These are phyloP conservation scores for Cerceris ruficornis DNA, from an alignment of 2,888 invertebrate genomes.

Conservation along the genomic window DNA sequence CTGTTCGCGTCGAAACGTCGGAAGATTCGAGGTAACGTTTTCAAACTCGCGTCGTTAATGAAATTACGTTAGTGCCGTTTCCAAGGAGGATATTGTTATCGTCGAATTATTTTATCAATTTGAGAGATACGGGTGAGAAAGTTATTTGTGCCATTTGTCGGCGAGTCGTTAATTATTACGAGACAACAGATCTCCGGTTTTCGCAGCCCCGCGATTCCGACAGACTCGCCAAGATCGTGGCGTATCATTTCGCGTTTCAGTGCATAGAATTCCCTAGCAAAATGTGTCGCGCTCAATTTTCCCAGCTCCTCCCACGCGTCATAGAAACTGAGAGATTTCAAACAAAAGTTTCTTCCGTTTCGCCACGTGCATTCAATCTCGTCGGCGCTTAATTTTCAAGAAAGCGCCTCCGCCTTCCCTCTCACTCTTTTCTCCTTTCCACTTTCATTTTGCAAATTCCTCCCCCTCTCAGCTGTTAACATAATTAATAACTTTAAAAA, in stretches of 20 bases:
- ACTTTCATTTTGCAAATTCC: not conserved
- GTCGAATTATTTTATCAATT: no score
- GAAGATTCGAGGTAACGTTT: no score
- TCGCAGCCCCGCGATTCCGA: not conserved
- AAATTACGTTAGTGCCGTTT: no score
- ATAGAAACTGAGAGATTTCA: not conserved
- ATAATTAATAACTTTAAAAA: no score
- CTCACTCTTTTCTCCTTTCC: not conserved
- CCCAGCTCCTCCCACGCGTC: not conserved
- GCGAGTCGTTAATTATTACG: no score
- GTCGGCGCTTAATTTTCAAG: not conserved
- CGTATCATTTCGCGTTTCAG: constrained; percentile 20
- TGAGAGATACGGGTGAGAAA: no score
- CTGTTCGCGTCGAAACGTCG: no score
- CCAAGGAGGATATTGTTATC: no score
- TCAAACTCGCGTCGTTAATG: no score
- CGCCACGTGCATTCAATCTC: not conserved
- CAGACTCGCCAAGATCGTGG: not conserved
- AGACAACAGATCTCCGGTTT: no score
- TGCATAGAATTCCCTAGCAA: not conserved
- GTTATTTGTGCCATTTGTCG: no score
- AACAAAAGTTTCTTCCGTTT: constrained; percentile 8
- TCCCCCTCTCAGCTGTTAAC: no score
- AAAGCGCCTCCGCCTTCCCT: not conserved
- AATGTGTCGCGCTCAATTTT: not conserved